Conservation (phyloP, 2,113 vertebrate genomes). For the Miniopterus natalensis region DNA sequence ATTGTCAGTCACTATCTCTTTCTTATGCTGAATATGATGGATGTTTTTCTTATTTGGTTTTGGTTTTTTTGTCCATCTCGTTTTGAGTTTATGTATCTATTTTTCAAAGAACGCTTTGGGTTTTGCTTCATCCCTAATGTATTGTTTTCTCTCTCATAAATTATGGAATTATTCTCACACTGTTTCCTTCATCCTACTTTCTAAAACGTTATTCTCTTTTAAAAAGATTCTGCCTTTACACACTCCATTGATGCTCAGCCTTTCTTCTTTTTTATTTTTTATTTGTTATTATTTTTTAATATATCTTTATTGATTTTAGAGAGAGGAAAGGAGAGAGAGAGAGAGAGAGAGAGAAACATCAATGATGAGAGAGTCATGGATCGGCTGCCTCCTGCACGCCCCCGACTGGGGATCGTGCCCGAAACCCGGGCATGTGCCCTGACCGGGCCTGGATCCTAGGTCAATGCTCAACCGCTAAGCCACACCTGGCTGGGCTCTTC, state of each 20-base stretch:
- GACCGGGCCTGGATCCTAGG: no score
- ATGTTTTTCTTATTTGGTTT: not conserved
- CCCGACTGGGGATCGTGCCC: no score
- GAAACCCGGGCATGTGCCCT: no score
- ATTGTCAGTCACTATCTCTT: slow-evolving; percentile 5
- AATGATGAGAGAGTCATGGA: no score
- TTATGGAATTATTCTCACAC: not conserved
- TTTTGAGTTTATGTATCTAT: not conserved
- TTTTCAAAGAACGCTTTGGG: not conserved
- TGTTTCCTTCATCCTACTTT: slow-evolving; percentile 20
- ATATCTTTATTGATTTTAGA: no score
- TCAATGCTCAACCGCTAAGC: no score
- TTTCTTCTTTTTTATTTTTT: not conserved
- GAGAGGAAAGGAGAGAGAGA: no score
- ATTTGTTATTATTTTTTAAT: no score
- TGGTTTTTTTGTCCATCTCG: not conserved
- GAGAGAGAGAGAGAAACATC: no score
- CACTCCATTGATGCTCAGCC: not conserved
- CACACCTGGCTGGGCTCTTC: not conserved
- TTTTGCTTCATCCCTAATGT: not conserved
- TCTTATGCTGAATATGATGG: not conserved
- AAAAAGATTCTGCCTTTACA: not conserved
- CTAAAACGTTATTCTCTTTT: not conserved
- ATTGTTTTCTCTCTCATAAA: not conserved
- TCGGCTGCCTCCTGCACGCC: no score